Percentiles rank a stretch among this genome's conserved stretches.
Conservation (phyloP, 2,113 vertebrate genomes). For the Podarcis cretensis region DNA sequence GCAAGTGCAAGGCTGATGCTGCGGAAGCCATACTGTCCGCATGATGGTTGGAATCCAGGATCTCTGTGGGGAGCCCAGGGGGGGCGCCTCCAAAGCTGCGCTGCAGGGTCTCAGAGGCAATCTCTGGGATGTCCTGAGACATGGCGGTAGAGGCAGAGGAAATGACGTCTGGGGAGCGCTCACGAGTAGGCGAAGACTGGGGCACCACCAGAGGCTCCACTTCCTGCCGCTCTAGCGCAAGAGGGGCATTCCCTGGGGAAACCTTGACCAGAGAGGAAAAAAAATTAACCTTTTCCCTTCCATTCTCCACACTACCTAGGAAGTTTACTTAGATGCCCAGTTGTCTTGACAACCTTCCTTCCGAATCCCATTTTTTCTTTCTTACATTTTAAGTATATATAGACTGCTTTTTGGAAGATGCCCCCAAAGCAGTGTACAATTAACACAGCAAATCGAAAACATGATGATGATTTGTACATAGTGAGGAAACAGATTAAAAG, state of each 20-base stretch:
- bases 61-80: constrained; percentile 59
- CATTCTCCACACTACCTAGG: rapidly evolving
- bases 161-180: constrained; percentile 96
- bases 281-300: not conserved
- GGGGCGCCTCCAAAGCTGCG: constrained; percentile 76
- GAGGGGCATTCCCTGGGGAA: constrained; percentile 75
- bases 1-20: constrained; percentile 89
- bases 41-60: constrained; percentile 76
- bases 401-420: not conserved
- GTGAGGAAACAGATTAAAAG: too few species aligned
- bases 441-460: not conserved
- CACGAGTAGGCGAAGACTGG: constrained; percentile 90
- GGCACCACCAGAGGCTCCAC: constrained; percentile 87
- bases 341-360: not conserved
- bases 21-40: constrained; percentile 94
- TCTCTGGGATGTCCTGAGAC: constrained; percentile 96
- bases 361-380: not conserved
- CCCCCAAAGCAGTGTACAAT: not conserved
- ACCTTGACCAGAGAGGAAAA: constrained; percentile 54
- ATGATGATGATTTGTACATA: not conserved
- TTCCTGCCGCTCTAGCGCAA: constrained; percentile 84
- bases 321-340: not conserved
- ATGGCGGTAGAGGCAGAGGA: constrained; percentile 96
- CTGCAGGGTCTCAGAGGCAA: constrained; percentile 91
- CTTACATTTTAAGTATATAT: not conserved